These are phyloP conservation scores for Oncorhynchus kisutch DNA, from an alignment of 2,113 vertebrate species.

Conservation along the genomic window DNA sequence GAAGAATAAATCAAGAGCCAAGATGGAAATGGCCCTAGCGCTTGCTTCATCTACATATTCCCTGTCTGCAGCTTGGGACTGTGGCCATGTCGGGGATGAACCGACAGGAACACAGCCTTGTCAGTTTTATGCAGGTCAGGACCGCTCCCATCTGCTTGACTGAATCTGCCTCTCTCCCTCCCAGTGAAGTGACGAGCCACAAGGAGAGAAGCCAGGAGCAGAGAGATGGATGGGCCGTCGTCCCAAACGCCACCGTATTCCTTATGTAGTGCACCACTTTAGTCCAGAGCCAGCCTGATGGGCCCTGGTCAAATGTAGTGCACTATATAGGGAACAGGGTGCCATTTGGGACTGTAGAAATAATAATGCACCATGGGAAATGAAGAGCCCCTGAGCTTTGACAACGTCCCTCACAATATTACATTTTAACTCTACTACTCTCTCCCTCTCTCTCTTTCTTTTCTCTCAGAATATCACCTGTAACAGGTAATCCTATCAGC, in stretches of 20 bases:
- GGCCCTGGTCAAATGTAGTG: too few relatives aligned
- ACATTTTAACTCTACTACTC: neutral
- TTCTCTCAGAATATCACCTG: too few relatives aligned
- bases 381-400: neutral
- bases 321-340: too few relatives aligned
- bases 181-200: neutral
- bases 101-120: neutral
- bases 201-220: neutral
- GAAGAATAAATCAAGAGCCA: neutral
- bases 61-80: conserved; percentile 8
- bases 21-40: conserved; percentile 4
- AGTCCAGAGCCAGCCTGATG: too few relatives aligned
- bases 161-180: neutral
- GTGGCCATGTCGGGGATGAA: neutral
- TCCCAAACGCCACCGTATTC: too few relatives aligned
- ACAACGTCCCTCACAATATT: neutral
- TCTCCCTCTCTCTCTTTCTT: neutral
- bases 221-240: neutral
- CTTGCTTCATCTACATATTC: neutral
- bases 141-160: neutral
- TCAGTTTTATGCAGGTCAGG: neutral
- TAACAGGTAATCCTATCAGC: too few relatives aligned
- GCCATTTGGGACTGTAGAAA: neutral
- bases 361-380: neutral
- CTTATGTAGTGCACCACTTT: too few relatives aligned